phyloP scores from a whole-genome alignment of 92 coral and sea anemone genomes.

The Epizoanthus illoricatus region DNA sequence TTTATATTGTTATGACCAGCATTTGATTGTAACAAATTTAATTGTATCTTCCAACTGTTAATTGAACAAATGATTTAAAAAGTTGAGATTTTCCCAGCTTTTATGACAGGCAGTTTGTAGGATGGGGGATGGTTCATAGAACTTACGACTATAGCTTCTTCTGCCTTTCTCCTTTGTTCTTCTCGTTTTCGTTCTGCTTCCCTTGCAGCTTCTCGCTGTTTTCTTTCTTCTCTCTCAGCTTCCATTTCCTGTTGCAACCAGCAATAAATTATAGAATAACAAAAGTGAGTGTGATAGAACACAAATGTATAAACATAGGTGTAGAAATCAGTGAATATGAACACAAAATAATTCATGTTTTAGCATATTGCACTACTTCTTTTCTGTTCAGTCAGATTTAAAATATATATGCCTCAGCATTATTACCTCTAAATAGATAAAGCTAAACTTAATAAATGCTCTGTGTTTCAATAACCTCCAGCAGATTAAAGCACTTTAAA shows the following conservation, averaged over 20 bases:
- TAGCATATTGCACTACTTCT: too few species aligned
- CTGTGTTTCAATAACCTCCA: too few species aligned
- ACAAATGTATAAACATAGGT: too few species aligned
- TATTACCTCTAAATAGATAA: too few species aligned
- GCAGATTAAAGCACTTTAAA: too few species aligned
- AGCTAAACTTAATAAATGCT: too few species aligned
- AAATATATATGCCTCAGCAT: too few species aligned
- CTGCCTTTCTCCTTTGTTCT: constrained; percentile 68
- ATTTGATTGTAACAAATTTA: neutral
- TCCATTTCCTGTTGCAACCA: constrained; percentile 75
- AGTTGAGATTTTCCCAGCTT: neutral
- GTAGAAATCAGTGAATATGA: too few species aligned
- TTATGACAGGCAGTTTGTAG: neutral
- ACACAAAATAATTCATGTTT: too few species aligned
- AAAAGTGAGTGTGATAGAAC: too few species aligned
- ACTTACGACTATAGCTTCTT: constrained; percentile 74
- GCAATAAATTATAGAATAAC: too few species aligned
- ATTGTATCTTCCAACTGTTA: neutral
- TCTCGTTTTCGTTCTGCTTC: constrained; percentile 84
- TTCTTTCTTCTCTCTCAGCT: constrained; percentile 91
- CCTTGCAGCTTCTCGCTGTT: constrained; percentile 77
- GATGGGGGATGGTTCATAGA: neutral
- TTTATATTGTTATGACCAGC: neutral
- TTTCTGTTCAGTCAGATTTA: too few species aligned
- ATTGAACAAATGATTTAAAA: neutral